Base-by-base conservation (phyloP, 37 sponge, comb jelly and placozoan species). In the Axinella damicornis region DNA sequence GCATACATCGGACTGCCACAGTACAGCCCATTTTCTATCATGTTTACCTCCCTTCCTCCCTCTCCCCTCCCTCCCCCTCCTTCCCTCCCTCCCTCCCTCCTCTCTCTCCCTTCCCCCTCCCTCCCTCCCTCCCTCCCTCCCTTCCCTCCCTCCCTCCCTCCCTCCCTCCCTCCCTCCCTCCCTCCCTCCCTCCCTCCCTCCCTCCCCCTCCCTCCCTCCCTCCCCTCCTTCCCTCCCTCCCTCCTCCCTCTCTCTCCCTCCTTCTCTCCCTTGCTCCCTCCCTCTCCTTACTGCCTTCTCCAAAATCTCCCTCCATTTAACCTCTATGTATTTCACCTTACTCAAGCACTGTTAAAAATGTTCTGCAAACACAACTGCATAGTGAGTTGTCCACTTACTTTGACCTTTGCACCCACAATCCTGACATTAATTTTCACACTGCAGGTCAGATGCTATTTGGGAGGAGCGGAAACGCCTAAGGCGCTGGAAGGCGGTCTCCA, bases 1-100 rank as follows among this genome's bases (percentile, higher is more conserved):
- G 89, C 92, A 22, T 91, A 87, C 69, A 74, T 94, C 58, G 81
- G 85, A 2, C 55, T 94, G 0, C 63, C 85, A 27, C 89, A 83
- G 94, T 94, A 79, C 46, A 85, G 74, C 22, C 11, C 1, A 0
- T 76, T 57, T 15, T 16, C 6, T 46, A 46, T 12, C 46, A 4
- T 9, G 9, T 9, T 19, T 22, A 2, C 37, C n/a, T 1, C 5
- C 19, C 31, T 64, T 9, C 40, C 18, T 34, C 28, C 40, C 24
- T 73, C 9, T 46, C 6, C 46, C 9, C 46, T 46, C 46, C 46
- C 46, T 46, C 46, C 46, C 4, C 9, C 46, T 46, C 46, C n/a
- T 6, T 61, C 9, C 4, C 9, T 9, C 9, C 9, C 46, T 9
- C 46, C 9, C 46, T 46, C 46, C 9, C 4, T 14, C 11, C 5